Conservation (phyloP, 2,888 invertebrate genomes). For the Sarcophaga caerulescens region DNA sequence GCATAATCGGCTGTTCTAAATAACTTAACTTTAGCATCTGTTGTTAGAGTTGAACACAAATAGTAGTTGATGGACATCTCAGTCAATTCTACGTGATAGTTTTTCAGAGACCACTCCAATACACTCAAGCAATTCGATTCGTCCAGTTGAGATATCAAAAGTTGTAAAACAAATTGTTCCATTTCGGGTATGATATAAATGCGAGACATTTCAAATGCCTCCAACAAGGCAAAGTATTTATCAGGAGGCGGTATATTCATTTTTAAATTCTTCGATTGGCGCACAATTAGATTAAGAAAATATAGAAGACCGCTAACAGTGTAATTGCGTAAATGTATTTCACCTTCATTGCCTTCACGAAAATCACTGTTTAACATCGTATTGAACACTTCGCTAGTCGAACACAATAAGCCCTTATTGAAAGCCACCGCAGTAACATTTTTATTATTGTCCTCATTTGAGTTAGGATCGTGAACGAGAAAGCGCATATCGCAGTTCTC, state of each 20-base stretch:
- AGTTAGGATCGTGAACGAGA: slow-evolving; percentile 71
- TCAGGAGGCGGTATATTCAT: slow-evolving; percentile 74
- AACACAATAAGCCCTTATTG: slow-evolving; percentile 78
- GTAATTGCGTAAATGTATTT: slow-evolving; percentile 78
- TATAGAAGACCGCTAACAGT: slow-evolving; percentile 78
- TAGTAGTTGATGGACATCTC: slow-evolving; percentile 80
- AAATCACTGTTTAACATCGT: slow-evolving; percentile 81
- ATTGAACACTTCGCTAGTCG: slow-evolving; percentile 80
- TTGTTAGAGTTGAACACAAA: slow-evolving; percentile 76
- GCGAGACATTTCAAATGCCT: slow-evolving; percentile 80
- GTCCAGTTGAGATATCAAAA: slow-evolving; percentile 76
- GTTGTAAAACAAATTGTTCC: slow-evolving; percentile 75
- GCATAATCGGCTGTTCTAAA: slow-evolving; percentile 79
- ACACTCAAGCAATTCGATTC: slow-evolving; percentile 77
- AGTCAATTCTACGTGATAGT: slow-evolving; percentile 79
- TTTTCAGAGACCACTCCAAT: slow-evolving; percentile 80
- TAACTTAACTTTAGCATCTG: slow-evolving; percentile 76
- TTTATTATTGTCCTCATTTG: slow-evolving; percentile 53
- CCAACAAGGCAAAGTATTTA: slow-evolving; percentile 77
- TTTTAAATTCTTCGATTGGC: slow-evolving; percentile 71
- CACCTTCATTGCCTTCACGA: slow-evolving; percentile 79
- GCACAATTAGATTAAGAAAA: slow-evolving; percentile 78
- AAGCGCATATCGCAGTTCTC: slow-evolving; percentile 77
- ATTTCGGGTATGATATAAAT: slow-evolving; percentile 79
- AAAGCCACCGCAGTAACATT: slow-evolving; percentile 73